Percentiles rank a stretch among this genome's conserved stretches.
phyloP scores from a whole-genome alignment of 2,797 vertebrate species.

The Phrynocephalus guinanensis region DNA sequence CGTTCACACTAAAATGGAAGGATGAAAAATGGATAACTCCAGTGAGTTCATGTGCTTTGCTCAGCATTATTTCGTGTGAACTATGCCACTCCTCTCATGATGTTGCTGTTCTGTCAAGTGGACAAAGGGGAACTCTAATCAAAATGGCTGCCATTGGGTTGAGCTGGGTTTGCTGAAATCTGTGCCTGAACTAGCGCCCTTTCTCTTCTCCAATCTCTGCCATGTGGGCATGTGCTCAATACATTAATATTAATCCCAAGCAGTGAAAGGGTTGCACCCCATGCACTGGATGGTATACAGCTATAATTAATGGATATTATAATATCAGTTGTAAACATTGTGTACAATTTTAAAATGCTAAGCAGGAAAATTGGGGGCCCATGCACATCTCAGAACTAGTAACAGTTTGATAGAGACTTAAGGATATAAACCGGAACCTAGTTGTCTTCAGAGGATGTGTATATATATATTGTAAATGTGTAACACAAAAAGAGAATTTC shows the following conservation, averaged over 20 bases:
- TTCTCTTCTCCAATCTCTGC: not conserved
- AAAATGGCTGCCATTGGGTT: not conserved
- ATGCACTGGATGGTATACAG: slow-evolving; percentile 51
- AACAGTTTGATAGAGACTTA: slow-evolving; percentile 43
- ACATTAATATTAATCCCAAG: not conserved
- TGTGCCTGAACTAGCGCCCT: not conserved
- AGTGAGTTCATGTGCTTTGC: not conserved
- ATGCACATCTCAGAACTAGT: slow-evolving; percentile 41
- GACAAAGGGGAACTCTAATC: not conserved
- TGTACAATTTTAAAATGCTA: not conserved
- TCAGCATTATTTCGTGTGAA: slow-evolving; percentile 11
- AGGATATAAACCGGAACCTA: slow-evolving; percentile 39
- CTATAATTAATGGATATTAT: slow-evolving; percentile 46
- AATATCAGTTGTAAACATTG: slow-evolving; percentile 16
- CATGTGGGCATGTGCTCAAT: not conserved
- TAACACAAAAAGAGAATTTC: slow-evolving; percentile 56
- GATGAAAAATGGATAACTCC: not conserved
- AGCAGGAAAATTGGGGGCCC: slow-evolving; percentile 10
- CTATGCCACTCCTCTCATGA: not conserved
- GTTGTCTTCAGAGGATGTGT: slow-evolving; percentile 44
- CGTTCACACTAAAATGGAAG: not conserved
- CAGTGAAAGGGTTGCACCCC: not conserved
- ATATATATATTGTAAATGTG: slow-evolving; percentile 56
- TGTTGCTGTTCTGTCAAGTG: slow-evolving; percentile 7
- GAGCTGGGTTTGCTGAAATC: not conserved